These are phyloP conservation scores for Platorchestia sp. DNA, from an alignment of 1,140 invertebrate species.

Conservation along the genomic window DNA sequence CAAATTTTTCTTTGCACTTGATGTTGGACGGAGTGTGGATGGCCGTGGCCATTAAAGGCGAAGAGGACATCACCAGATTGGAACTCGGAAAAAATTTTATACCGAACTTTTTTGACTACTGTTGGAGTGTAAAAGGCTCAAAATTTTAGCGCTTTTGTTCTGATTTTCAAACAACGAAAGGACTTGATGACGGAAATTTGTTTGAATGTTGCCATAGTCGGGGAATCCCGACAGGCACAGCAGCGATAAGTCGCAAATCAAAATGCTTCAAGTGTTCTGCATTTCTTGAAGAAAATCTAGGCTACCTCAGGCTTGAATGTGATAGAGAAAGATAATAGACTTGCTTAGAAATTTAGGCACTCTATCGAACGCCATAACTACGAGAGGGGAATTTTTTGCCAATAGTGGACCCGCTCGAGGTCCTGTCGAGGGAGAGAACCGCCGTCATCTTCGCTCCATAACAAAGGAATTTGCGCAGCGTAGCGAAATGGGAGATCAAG, in stretches of 20 bases:
- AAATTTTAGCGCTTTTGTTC: not conserved
- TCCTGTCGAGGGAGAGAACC: not conserved
- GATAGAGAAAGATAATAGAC: not conserved
- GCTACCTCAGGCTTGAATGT: too few species aligned
- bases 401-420: not conserved
- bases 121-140: not conserved
- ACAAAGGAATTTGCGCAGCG: not conserved
- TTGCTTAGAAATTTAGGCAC: not conserved
- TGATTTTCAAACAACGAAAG: not conserved
- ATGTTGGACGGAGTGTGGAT: not conserved
- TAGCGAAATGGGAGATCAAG: not conserved
- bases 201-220: not conserved
- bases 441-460: not conserved
- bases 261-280: too few species aligned
- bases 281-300: too few species aligned
- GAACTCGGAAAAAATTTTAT: not conserved
- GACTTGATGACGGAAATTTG: not conserved
- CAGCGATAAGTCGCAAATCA: not conserved
- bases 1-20: conserved; percentile 39
- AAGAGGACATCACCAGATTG: not conserved
- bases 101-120: not conserved
- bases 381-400: not conserved
- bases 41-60: not conserved
- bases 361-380: not conserved
- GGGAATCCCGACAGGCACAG: not conserved